A percentile compares a stretch with the other conserved stretches of the same genome.
Evolutionary conservation across 1,140 invertebrate genomes (phyloP).

Genomic region (Drosophila teissieri): DNA sequence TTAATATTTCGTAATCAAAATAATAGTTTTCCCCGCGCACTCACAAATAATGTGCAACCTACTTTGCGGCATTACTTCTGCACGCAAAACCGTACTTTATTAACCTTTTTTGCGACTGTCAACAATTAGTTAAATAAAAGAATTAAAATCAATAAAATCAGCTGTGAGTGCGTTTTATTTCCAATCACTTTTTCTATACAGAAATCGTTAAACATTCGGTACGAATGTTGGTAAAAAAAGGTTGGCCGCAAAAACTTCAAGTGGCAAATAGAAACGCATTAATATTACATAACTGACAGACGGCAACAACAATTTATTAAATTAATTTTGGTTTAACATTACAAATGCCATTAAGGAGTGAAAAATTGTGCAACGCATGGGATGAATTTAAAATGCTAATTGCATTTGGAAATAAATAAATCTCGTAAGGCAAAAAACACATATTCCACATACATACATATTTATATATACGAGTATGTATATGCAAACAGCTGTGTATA

Average conservation of each 20-base stretch:
- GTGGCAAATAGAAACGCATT: constrained; percentile 50
- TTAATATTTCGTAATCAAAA: background rate
- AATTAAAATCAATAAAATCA: constrained; percentile 31
- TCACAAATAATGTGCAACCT: background rate
- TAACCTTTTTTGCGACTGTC: background rate
- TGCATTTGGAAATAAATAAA: constrained; percentile 76
- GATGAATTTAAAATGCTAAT: constrained; percentile 75
- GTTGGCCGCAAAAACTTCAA: constrained; percentile 22
- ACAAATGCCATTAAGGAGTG: constrained; percentile 56
- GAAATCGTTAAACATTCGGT: background rate
- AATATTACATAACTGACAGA: constrained; percentile 22
- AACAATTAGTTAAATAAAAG: constrained; percentile 3
- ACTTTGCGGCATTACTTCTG: background rate
- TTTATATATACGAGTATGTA: constrained; percentile 7
- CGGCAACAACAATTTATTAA: constrained; percentile 50
- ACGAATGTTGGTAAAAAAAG: background rate
- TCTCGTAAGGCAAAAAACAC: constrained; percentile 52
- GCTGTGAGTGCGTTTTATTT: background rate
- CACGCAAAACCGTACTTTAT: background rate
- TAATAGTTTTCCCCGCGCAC: no score
- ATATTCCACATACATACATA: background rate
- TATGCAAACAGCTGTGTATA: constrained; percentile 16
- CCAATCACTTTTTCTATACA: background rate
- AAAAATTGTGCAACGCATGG: constrained; percentile 36
- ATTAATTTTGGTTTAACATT: constrained; percentile 63